These are phyloP conservation scores for Apantesis nais DNA, from an alignment of 2,888 invertebrate species.

Conservation along the genomic window DNA sequence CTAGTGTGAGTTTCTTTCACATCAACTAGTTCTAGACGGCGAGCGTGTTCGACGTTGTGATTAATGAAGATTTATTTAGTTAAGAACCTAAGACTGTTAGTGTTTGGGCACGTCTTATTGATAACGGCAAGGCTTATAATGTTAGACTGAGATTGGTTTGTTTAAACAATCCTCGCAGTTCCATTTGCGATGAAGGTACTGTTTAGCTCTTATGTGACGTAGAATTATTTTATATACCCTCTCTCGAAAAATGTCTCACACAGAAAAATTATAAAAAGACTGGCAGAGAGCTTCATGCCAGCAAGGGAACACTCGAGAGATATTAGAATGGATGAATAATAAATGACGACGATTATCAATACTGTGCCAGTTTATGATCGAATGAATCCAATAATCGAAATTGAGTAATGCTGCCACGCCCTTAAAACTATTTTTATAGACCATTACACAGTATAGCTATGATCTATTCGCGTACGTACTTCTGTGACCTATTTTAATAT, in stretches of 20 bases:
- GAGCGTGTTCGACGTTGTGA: too few relatives aligned
- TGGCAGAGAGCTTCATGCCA: background rate
- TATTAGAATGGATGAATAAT: background rate
- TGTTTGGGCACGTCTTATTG: too few relatives aligned
- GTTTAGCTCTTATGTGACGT: background rate
- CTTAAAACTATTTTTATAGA: constrained; percentile 33
- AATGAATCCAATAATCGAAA: too few relatives aligned
- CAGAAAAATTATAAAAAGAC: background rate
- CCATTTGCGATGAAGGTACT: too few relatives aligned
- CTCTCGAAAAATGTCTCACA: background rate
- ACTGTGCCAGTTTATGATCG: constrained; percentile 1
- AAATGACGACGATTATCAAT: background rate
- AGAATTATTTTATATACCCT: background rate
- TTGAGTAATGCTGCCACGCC: constrained; percentile 2
- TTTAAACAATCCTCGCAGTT: too few relatives aligned
- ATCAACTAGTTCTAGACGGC: too few relatives aligned
- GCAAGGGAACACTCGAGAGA: background rate
- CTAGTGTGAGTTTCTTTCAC: too few relatives aligned
- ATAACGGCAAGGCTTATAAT: too few relatives aligned
- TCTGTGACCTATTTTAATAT: constrained; percentile 17
- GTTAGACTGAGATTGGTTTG: too few relatives aligned
- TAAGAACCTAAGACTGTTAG: too few relatives aligned
- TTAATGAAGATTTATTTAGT: too few relatives aligned
- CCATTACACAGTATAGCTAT: constrained; percentile 18
- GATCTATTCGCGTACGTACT: constrained; percentile 23